Evolutionary conservation across 2,797 vertebrate species (phyloP).

Genomic region (Molossus molossus): DNA sequence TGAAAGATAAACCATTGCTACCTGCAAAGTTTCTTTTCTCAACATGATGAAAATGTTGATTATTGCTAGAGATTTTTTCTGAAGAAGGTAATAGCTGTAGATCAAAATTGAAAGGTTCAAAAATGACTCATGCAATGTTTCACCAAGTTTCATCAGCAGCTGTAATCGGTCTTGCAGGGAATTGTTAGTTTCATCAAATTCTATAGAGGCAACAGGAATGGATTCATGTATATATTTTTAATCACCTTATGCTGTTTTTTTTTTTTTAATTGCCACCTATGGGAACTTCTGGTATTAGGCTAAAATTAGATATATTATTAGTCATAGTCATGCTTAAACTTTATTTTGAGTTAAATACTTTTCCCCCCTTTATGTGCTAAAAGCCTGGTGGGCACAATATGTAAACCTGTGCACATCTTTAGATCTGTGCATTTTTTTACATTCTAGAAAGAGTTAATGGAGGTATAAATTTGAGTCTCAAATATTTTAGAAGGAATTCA

Average conservation of each 20-base stretch:
- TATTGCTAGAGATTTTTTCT: conserved; percentile 57
- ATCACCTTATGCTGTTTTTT: neutral
- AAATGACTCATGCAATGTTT: conserved; percentile 58
- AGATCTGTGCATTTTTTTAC: neutral
- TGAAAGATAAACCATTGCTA: conserved; percentile 70
- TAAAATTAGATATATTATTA: conserved; percentile 82
- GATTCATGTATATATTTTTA: conserved; percentile 49
- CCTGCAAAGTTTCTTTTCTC: conserved; percentile 54
- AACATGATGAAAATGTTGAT: conserved; percentile 68
- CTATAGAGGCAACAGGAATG: conserved; percentile 75
- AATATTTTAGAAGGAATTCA: conserved; percentile 17
- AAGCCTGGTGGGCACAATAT: neutral
- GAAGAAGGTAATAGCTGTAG: neutral
- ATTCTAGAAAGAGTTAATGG: conserved; percentile 8
- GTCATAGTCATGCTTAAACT: neutral
- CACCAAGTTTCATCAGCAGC: conserved; percentile 60
- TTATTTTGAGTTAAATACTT: conserved; percentile 43
- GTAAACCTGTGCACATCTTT: neutral
- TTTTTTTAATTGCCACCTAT: conserved; percentile 40
- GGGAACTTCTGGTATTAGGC: conserved; percentile 61
- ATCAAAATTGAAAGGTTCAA: conserved; percentile 28
- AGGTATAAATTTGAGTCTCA: neutral
- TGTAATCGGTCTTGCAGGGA: conserved; percentile 67
- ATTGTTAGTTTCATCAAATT: conserved; percentile 79
- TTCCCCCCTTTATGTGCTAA: neutral